A percentile compares a stretch with the other conserved stretches of the same genome.
Evolutionary conservation across 2,888 invertebrate species (phyloP).

Genomic region (Synanthedon vespiformis): DNA sequence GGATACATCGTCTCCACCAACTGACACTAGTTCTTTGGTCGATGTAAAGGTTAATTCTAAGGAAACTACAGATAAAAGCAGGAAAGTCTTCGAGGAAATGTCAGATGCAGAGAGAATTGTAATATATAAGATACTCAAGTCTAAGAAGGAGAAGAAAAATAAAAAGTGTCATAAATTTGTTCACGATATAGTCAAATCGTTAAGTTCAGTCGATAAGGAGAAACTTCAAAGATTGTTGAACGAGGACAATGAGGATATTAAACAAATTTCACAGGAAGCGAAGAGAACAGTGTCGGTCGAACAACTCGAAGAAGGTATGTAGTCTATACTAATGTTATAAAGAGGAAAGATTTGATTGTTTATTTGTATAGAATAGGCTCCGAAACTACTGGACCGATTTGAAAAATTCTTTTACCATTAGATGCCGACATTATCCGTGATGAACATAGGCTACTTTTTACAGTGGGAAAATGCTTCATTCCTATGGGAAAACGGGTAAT

Average conservation of each 20-base stretch:
- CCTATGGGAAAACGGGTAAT: too few relatives aligned
- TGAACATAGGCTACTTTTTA: too few relatives aligned
- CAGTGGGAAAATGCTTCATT: too few relatives aligned
- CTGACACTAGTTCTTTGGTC: slow-evolving; percentile 36
- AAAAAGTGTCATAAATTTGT: slow-evolving; percentile 19
- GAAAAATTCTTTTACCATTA: too few relatives aligned
- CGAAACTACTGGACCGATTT: too few relatives aligned
- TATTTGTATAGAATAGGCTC: too few relatives aligned
- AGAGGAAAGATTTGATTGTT: too few relatives aligned
- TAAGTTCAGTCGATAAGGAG: slow-evolving; percentile 1
- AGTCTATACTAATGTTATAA: not conserved
- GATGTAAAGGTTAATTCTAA: slow-evolving; percentile 8
- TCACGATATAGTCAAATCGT: slow-evolving; percentile 13
- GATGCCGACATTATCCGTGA: too few relatives aligned
- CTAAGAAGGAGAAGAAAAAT: slow-evolving; percentile 24
- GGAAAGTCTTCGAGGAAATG: slow-evolving; percentile 15
- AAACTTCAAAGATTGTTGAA: not conserved
- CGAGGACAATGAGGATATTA: slow-evolving; percentile 1
- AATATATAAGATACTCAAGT: slow-evolving; percentile 51
- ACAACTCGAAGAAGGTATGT: slow-evolving; percentile 34
- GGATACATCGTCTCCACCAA: slow-evolving; percentile 23
- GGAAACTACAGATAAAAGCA: slow-evolving; percentile 6
- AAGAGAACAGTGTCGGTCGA: not conserved
- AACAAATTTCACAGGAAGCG: not conserved
- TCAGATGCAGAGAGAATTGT: slow-evolving; percentile 53